Evolutionary conservation across 1,140 invertebrate species (phyloP).

Genomic region (Trichonephila clavipes): DNA sequence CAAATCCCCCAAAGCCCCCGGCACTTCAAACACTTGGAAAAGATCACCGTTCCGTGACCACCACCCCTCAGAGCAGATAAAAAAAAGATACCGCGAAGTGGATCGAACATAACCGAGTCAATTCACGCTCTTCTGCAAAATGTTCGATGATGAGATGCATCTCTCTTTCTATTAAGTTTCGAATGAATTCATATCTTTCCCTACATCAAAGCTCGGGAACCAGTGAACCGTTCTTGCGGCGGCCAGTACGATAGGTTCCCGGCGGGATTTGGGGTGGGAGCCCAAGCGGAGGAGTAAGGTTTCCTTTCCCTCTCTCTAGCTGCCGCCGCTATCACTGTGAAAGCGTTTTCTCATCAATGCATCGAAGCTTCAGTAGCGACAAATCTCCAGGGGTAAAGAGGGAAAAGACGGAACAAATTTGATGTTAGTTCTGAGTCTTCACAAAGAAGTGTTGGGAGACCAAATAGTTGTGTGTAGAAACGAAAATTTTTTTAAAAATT

Average conservation of each 20-base stretch:
- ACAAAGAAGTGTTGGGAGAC: not conserved
- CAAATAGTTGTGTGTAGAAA: not conserved
- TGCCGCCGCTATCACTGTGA: not conserved
- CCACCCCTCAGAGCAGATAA: not conserved
- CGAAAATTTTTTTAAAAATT: no score
- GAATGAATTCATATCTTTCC: slow-evolving; percentile 8
- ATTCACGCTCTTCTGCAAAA: slow-evolving; percentile 17
- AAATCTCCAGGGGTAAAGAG: not conserved
- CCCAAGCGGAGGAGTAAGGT: not conserved
- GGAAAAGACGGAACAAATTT: not conserved
- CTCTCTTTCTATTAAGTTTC: not conserved
- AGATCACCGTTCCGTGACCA: not conserved
- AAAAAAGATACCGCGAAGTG: not conserved
- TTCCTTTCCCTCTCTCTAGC: not conserved
- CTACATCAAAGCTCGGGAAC: not conserved
- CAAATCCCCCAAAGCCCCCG: not conserved
- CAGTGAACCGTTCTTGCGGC: slow-evolving; percentile 15
- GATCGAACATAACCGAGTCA: not conserved
- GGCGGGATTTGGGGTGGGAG: not conserved
- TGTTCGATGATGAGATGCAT: not conserved
- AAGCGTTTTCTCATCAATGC: slow-evolving; percentile 11
- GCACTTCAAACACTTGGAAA: not conserved
- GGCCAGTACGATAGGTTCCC: not conserved
- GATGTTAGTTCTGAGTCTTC: not conserved
- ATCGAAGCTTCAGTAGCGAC: not conserved